Evolutionary conservation across 1,140 invertebrate species (phyloP).

Genomic region (Achroia grisella): DNA sequence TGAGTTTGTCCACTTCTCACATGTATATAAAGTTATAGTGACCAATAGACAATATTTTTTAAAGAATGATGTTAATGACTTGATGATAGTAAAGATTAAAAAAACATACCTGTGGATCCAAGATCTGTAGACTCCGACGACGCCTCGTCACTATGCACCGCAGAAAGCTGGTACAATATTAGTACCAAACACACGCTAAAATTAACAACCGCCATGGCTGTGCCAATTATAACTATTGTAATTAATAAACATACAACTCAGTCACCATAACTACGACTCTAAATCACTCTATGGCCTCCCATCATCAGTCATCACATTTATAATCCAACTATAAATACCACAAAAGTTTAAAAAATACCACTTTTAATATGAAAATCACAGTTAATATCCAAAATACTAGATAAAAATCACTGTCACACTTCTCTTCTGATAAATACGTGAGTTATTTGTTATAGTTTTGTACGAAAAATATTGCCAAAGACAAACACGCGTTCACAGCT

Average conservation of each 20-base stretch:
- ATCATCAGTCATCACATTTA: conserved; percentile 35
- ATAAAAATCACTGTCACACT: conserved; percentile 8
- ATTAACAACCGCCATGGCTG: conserved; percentile 54
- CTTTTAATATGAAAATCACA: conserved; percentile 13
- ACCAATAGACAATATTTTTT: no score
- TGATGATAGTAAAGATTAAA: no score
- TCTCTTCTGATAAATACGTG: conserved; percentile 7
- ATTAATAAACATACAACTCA: conserved; percentile 41
- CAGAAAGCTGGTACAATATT: conserved; percentile 52
- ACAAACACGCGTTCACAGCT: conserved; percentile 31
- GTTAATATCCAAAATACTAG: conserved; percentile 12
- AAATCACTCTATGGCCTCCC: conserved; percentile 16
- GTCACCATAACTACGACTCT: conserved; percentile 39
- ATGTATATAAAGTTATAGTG: no score
- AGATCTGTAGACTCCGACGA: conserved; percentile 54
- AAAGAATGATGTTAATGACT: no score
- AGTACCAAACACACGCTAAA: conserved; percentile 58
- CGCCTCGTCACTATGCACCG: conserved; percentile 42
- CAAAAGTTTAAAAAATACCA: conserved; percentile 29
- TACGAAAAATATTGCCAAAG: conserved; percentile 16
- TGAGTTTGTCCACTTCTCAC: no score
- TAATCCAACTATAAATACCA: conserved; percentile 29
- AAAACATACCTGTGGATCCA: conserved; percentile 34
- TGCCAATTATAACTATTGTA: conserved; percentile 50
- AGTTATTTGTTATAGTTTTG: conserved; percentile 8